Evolutionary conservation across 2,113 vertebrate genomes (phyloP), one percentile per base, ranked within the genome.

Genomic region (Actinemys pallida): DNA sequence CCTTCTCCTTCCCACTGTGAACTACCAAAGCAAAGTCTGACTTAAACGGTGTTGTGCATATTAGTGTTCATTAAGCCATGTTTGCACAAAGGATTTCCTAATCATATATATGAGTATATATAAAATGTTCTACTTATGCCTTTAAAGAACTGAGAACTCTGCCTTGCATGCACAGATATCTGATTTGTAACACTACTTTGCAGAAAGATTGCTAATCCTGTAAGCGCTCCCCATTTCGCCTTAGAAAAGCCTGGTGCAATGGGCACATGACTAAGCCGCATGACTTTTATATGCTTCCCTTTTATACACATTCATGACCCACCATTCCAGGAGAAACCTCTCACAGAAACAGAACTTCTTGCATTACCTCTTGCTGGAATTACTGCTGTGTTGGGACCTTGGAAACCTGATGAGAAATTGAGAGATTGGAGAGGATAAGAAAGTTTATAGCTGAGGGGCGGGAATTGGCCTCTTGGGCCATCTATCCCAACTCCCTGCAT

Each of bases 401-500:
- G 16, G n/a, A 62, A 78, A 86, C 69, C 16, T 87, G 59, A 12
- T 45, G 81, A 83, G 81, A 83, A 42, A 59, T 20, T 54, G 54
- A 57, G 42, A 83, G 81, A 83, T 12, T 57, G 59, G 25, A 45
- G 72, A 83, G 86, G 57, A 6, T 2, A 13, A 17, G 42, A 59
- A n/a, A 78, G 8, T 89, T 81, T 57, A 45, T 69, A 65, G n/a
- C 4, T 49, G 39, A 72, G 45, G 93, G 24, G 5, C 59, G 53
- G 49, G 8, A 89, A 72, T 47, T 39, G 52, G 2, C 86, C 45
- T 81, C 62, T 88, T 53, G 56, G 85, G 59, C n/a, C 52, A 6
- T 53, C 10, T 16, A 0, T 47, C 31, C 8, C 24, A 84, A 84
- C 27, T 20, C 57, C n/a, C 2, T 3, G 42, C 2, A 1, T 65